Percentiles rank a stretch among this genome's conserved stretches.
phyloP scores from a whole-genome alignment of 2,113 vertebrate genomes.

The Thalassoma bifasciatum region DNA sequence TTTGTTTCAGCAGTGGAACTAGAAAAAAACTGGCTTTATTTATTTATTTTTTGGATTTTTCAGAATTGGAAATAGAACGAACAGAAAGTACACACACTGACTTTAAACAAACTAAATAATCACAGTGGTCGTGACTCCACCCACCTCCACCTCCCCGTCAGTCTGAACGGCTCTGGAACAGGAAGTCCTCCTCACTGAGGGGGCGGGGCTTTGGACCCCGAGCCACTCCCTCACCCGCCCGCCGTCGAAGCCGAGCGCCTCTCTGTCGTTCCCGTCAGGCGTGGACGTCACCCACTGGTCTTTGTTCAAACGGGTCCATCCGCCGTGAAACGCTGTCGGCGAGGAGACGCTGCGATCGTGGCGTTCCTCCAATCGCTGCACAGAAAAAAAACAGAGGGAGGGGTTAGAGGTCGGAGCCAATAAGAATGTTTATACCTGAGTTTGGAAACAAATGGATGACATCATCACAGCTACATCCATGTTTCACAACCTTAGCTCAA shows the following conservation, averaged over 20 bases:
- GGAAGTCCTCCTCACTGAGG: constrained; percentile 10
- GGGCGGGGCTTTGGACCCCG: constrained; percentile 65
- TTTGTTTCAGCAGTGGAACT: too few relatives aligned
- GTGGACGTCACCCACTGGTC: constrained; percentile 61
- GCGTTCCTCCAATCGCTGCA: constrained; percentile 33
- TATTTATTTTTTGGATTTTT: too few relatives aligned
- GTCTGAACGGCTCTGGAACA: constrained; percentile 77
- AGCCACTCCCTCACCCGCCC: constrained; percentile 83
- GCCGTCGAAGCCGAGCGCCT: constrained; percentile 70
- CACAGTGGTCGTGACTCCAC: too few relatives aligned
- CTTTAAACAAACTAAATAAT: too few relatives aligned
- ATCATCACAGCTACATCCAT: too few relatives aligned
- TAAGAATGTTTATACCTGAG: too few relatives aligned
- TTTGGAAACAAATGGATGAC: too few relatives aligned
- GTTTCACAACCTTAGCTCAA: too few relatives aligned
- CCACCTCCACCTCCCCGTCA: constrained; percentile 36
- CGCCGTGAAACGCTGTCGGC: neutral
- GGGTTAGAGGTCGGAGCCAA: too few relatives aligned
- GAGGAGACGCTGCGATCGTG: neutral
- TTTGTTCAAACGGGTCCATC: neutral
- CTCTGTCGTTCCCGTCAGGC: constrained; percentile 33
- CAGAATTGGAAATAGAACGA: too few relatives aligned
- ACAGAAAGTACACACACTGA: too few relatives aligned
- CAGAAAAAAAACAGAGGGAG: neutral
- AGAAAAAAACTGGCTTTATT: too few relatives aligned